Evolutionary conservation across 1,140 invertebrate genomes (phyloP), one percentile per base, ranked within the genome.

Genomic region (Drosophila tani): DNA sequence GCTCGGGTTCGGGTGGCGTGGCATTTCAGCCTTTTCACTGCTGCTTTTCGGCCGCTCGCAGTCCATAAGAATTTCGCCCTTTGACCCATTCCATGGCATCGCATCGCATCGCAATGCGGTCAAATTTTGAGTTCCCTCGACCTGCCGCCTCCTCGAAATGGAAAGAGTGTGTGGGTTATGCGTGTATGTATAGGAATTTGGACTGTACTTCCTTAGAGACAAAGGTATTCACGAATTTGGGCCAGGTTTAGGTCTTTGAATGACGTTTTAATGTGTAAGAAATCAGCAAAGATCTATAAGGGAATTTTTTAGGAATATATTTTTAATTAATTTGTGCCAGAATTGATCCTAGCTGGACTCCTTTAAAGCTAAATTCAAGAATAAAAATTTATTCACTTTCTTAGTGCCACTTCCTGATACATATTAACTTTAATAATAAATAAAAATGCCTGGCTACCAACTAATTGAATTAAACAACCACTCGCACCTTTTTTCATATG

Each of bases 21-120:
- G n/a, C 45, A 6, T 29, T 29, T 6, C 27, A 74, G 63, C 69
- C 73, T 66, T 75, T 65, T 58, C 45, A 56, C 68, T 51, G 35
- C 29, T 53, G 9, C 32, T 21, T 17, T 35, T 41, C 1, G 38
- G 1, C 15, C 14, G 55, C 14, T 59, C 51, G 27, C 53, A 66
- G 55, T 47, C 45, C 65, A 63, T 67, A 63, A 40, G 65, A 63
- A 40, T 63, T 56, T 56, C 19, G 19, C 21, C 60, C 56, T 15
- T 46, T 59, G 14, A 8, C 14, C 45, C 58, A 21, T 12, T 29
- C 17, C 63, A 14, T 19, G 1, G 12, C 0, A 38, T 12, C 8
- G 12, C 45, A 32, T 40, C 35, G 24, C 32, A 32, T 32, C 35
- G 24, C 35, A 65, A n/a, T 49, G 62, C 15, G 32, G 19, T 68